Evolutionary conservation across 2,113 vertebrate genomes (phyloP).

Genomic region (Pelobates fuscus): DNA sequence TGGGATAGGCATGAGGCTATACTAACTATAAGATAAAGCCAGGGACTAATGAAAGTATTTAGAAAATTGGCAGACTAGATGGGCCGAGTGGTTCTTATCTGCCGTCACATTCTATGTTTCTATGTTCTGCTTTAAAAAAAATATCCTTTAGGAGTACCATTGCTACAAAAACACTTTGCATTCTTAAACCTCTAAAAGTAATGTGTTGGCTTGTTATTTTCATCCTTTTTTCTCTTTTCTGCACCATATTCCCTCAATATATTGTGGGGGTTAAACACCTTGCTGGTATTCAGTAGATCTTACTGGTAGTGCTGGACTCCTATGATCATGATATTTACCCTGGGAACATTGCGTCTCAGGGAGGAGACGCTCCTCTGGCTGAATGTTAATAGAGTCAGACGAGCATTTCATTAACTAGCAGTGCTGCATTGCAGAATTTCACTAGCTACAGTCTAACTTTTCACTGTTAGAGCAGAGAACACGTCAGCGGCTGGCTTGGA

Average conservation of each 20-base stretch:
- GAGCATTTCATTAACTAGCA: conserved; percentile 74
- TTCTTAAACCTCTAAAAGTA: background rate
- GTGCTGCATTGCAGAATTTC: conserved; percentile 73
- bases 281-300: background rate
- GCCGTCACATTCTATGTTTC: too few species aligned
- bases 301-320: conserved; percentile 3
- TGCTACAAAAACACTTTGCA: too few species aligned
- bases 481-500: background rate
- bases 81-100: too few species aligned
- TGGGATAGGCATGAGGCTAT: too few species aligned
- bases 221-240: background rate
- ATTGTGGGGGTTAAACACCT: conserved; percentile 14
- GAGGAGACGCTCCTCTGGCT: conserved; percentile 59
- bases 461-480: conserved; percentile 16
- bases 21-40: too few species aligned
- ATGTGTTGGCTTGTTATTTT: background rate
- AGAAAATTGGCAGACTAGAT: too few species aligned
- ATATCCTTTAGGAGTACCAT: too few species aligned
- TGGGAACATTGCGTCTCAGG: conserved; percentile 47
- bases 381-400: conserved; percentile 70
- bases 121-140: too few species aligned
- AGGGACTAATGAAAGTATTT: too few species aligned
- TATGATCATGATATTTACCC: conserved; percentile 41
- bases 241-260: background rate
- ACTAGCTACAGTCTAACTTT: conserved; percentile 48